Conservation (phyloP, 2,888 invertebrate genomes). For the Sericinus montela region DNA sequence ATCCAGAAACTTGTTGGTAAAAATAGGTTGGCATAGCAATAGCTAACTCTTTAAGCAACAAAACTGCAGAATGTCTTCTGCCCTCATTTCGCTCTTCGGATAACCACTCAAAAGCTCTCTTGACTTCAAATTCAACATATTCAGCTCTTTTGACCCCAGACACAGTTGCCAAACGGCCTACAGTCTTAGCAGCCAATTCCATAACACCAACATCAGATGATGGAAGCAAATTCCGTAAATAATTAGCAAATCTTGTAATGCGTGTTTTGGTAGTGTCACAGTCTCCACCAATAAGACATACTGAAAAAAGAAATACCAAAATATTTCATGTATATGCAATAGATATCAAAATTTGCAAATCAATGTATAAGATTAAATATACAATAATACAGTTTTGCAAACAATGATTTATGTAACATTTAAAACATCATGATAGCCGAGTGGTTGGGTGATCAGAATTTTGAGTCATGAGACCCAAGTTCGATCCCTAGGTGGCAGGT, state of each 20-base stretch:
- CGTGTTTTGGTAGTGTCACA: conserved; percentile 94
- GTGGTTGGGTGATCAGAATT: too few relatives aligned
- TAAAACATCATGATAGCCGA: too few relatives aligned
- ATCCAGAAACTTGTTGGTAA: conserved; percentile 95
- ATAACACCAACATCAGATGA: conserved; percentile 95
- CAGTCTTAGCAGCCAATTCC: conserved; percentile 97
- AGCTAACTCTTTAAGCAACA: conserved; percentile 95
- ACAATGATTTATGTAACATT: too few relatives aligned
- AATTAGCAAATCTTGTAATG: conserved; percentile 95
- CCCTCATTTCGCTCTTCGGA: conserved; percentile 94
- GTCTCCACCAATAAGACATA: conserved; percentile 95
- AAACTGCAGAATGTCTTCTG: conserved; percentile 93
- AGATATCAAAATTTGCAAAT: too few relatives aligned
- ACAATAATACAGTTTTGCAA: too few relatives aligned
- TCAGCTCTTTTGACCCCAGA: conserved; percentile 97
- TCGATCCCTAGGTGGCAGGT: too few relatives aligned
- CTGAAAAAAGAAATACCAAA: conserved; percentile 59
- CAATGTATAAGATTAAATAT: too few relatives aligned
- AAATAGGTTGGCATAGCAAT: conserved; percentile 98
- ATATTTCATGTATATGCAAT: too few relatives aligned
- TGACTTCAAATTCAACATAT: conserved; percentile 98
- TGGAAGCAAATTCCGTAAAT: conserved; percentile 92
- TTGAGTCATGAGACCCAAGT: too few relatives aligned
- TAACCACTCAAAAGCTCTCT: conserved; percentile 97
- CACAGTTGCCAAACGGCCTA: conserved; percentile 94